Evolutionary conservation across 2,888 invertebrate genomes (phyloP).

Genomic region (Parnassius apollo): DNA sequence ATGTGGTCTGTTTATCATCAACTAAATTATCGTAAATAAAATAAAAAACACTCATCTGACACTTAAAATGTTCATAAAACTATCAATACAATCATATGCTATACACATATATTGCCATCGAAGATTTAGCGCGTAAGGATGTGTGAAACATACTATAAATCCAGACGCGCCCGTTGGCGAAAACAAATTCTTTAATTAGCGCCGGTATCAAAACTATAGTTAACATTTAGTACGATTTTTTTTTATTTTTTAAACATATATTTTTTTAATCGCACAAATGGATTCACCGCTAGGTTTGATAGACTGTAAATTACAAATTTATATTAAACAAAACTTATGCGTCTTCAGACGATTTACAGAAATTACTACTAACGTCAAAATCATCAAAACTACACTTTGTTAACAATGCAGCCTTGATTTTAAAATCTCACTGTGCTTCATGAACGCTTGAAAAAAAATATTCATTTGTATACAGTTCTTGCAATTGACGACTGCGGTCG

Average conservation of each 20-base stretch:
- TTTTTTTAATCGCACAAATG: conserved; percentile 24
- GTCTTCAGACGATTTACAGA: background rate
- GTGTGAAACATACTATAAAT: conserved; percentile 27
- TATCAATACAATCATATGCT: too few relatives aligned
- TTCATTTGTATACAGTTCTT: background rate
- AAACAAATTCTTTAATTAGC: conserved; percentile 3
- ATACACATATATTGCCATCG: too few relatives aligned
- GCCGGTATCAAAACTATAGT: conserved; percentile 9
- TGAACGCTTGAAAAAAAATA: background rate
- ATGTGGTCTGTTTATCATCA: too few relatives aligned
- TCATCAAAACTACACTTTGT: background rate
- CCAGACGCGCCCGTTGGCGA: conserved; percentile 17
- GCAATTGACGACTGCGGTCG: too few relatives aligned
- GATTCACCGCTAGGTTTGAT: conserved; percentile 11
- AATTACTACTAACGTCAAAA: conserved; percentile 6
- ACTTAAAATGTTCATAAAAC: too few relatives aligned
- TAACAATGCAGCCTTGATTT: background rate
- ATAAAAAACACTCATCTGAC: background rate
- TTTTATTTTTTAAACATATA: conserved; percentile 25
- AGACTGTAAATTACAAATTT: conserved; percentile 6
- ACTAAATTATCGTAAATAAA: too few relatives aligned
- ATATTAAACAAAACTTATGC: background rate
- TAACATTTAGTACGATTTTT: conserved; percentile 19
- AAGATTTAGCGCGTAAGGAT: conserved; percentile 18
- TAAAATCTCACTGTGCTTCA: background rate